Percentiles rank a stretch among this genome's conserved stretches.
phyloP scores from a whole-genome alignment of 1,140 invertebrate genomes.

The Brevipalpus yothersi region DNA sequence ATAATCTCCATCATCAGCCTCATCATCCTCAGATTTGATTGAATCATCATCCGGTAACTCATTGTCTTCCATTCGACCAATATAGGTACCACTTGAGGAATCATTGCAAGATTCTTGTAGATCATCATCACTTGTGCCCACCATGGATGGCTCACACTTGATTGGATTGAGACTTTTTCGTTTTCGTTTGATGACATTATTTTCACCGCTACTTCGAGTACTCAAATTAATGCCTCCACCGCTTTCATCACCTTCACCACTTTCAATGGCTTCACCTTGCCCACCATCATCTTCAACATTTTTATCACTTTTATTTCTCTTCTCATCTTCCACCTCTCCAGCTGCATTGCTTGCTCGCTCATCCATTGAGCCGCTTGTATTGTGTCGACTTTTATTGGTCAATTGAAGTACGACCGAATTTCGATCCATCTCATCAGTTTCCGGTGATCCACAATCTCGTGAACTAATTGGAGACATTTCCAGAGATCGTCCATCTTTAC shows the following conservation, averaged over 20 bases:
- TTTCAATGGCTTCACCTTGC: neutral
- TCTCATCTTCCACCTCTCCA: neutral
- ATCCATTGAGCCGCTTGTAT: neutral
- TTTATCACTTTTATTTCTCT: neutral
- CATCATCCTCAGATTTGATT: constrained; percentile 10
- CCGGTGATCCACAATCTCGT: neutral
- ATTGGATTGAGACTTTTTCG: constrained; percentile 77
- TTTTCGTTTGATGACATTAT: constrained; percentile 28
- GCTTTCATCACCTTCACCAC: neutral
- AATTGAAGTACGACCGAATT: neutral
- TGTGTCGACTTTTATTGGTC: neutral
- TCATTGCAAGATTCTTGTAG: constrained; percentile 9
- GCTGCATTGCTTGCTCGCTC: constrained; percentile 13
- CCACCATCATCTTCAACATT: neutral
- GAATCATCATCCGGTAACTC: constrained; percentile 2
- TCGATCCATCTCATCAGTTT: neutral
- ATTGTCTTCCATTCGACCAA: constrained; percentile 9
- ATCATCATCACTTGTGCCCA: constrained; percentile 21
- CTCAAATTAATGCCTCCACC: neutral
- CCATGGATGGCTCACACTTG: constrained; percentile 31
- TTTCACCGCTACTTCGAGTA: neutral
- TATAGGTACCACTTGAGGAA: constrained; percentile 13
- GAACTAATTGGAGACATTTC: neutral
- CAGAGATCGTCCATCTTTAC: neutral
- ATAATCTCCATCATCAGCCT: constrained; percentile 11